These are phyloP conservation scores for Callopanchax toddi DNA, from an alignment of 2,113 vertebrate genomes.

Conservation along the genomic window DNA sequence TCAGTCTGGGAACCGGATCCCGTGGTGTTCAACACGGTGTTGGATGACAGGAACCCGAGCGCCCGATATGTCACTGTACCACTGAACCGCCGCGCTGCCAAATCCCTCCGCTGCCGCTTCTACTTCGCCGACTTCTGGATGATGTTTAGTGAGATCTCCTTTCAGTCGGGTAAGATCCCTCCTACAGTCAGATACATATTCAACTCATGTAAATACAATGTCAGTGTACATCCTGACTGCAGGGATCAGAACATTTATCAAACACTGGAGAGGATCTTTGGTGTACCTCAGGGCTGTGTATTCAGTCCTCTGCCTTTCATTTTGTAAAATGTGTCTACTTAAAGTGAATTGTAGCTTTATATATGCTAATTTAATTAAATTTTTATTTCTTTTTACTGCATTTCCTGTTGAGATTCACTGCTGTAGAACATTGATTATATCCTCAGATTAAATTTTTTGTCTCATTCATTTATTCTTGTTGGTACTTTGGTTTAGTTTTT, in stretches of 20 bases:
- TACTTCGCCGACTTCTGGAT: constrained; percentile 89
- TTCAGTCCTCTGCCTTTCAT: background rate
- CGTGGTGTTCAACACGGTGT: constrained; percentile 82
- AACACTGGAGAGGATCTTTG: background rate
- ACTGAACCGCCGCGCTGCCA: constrained; percentile 79
- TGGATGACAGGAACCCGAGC: constrained; percentile 91
- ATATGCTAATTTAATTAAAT: no score
- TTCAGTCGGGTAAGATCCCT: constrained; percentile 83
- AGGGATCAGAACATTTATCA: no score
- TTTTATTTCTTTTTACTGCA: no score
- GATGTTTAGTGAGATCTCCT: constrained; percentile 93
- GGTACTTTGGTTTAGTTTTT: no score
- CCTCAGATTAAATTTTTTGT: no score
- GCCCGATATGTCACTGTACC: constrained; percentile 89
- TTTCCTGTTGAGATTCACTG: no score
- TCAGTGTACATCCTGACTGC: no score
- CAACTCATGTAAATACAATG: no score
- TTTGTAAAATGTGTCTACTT: background rate
- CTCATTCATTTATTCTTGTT: no score
- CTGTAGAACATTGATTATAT: no score
- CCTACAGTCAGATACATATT: no score
- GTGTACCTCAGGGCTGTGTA: background rate
- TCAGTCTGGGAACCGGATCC: constrained; percentile 81
- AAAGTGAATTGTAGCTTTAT: no score
- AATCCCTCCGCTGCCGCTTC: constrained; percentile 86